Conservation (phyloP, 2,113 vertebrate species). For the Dolichallabes microphthalmus region DNA sequence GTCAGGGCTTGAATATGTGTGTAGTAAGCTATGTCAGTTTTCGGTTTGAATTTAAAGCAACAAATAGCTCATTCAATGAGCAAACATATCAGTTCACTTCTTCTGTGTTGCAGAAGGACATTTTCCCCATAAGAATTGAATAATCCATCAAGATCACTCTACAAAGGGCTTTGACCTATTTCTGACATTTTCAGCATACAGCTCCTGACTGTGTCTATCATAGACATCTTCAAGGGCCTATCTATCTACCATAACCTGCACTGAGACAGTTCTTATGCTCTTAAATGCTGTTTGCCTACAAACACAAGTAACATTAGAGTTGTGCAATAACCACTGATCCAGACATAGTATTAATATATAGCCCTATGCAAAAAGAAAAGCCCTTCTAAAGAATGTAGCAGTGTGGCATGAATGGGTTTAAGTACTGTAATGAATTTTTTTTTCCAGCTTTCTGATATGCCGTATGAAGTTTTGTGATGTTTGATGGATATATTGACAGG, state of each 20-base stretch:
- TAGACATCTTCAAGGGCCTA: constrained; percentile 57
- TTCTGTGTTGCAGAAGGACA: constrained; percentile 23
- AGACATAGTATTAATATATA: constrained; percentile 47
- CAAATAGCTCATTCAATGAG: constrained; percentile 55
- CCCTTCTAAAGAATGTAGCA: constrained; percentile 44
- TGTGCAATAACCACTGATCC: constrained; percentile 34
- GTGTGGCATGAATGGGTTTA: constrained; percentile 24
- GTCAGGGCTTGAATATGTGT: constrained; percentile 21
- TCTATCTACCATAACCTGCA: constrained; percentile 57
- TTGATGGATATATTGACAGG: constrained; percentile 14
- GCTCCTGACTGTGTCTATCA: constrained; percentile 44
- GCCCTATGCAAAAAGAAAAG: constrained; percentile 35
- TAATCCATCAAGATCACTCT: constrained; percentile 51
- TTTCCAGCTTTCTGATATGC: constrained; percentile 7
- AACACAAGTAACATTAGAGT: constrained; percentile 24
- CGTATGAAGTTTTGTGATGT: constrained; percentile 1
- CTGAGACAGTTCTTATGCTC: constrained; percentile 30
- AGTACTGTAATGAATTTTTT: not conserved
- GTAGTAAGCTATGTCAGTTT: constrained; percentile 13
- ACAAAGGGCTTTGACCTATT: constrained; percentile 61
- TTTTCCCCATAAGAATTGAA: constrained; percentile 45
- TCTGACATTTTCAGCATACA: constrained; percentile 62
- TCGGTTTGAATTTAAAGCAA: constrained; percentile 50
- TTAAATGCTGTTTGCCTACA: constrained; percentile 23
- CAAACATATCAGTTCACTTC: constrained; percentile 57